phyloP scores from a whole-genome alignment of 2,888 invertebrate species.

The Acleris cristana region DNA sequence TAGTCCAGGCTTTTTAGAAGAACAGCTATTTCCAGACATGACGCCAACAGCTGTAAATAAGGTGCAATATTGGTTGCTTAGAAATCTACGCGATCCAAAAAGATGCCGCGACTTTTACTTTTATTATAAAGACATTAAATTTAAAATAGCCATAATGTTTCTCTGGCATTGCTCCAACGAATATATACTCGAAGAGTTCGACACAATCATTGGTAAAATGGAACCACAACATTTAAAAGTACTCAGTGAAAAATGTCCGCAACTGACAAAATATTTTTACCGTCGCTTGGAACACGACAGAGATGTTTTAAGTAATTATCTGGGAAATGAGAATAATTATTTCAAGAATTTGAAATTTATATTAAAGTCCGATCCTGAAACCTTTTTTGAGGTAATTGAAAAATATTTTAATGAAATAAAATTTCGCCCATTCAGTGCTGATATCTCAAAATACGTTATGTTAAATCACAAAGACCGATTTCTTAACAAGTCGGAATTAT shows the following conservation, averaged over 20 bases:
- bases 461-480: slow-evolving; percentile 13
- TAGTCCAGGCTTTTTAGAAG: slow-evolving; percentile 15
- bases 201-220: slow-evolving; percentile 10
- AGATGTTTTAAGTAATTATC: slow-evolving; percentile 8
- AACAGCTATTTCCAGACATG: slow-evolving; percentile 33
- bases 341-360: slow-evolving; percentile 14
- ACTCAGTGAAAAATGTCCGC: slow-evolving; percentile 22
- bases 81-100: slow-evolving; percentile 22
- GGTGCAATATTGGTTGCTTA: slow-evolving; percentile 4
- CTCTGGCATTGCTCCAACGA: slow-evolving; percentile 25
- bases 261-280: slow-evolving; percentile 14
- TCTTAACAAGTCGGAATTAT: slow-evolving; percentile 19
- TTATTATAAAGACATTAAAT: slow-evolving; percentile 28
- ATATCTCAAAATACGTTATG: slow-evolving; percentile 23
- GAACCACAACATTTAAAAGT: slow-evolving; percentile 22
- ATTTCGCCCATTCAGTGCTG: slow-evolving; percentile 1
- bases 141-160: slow-evolving; percentile 24
- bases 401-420: slow-evolving; percentile 15
- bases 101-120: slow-evolving; percentile 33
- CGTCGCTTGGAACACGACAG: slow-evolving; percentile 1
- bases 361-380: slow-evolving; percentile 16
- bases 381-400: slow-evolving; percentile 21
- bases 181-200: slow-evolving; percentile 17
- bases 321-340: slow-evolving; percentile 7
- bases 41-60: slow-evolving; percentile 23